phyloP scores from a whole-genome alignment of 2,888 invertebrate genomes.

The Brenthis daphne region DNA sequence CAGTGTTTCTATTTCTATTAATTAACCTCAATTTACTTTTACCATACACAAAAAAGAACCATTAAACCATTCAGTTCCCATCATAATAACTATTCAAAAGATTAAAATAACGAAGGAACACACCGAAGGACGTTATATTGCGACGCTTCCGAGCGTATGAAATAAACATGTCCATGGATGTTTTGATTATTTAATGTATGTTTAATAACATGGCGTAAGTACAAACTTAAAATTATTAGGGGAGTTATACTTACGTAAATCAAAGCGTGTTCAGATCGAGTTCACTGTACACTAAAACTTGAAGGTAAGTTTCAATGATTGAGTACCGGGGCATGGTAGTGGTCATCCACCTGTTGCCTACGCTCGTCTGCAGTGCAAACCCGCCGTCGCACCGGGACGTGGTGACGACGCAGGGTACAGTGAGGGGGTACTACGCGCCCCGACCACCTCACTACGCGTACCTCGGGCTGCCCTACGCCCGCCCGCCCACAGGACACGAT shows the following conservation, averaged over 20 bases:
- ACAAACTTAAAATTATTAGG: not conserved
- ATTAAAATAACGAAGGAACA: too few relatives aligned
- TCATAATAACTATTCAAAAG: too few relatives aligned
- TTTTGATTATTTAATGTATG: slow-evolving; percentile 1
- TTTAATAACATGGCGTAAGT: not conserved
- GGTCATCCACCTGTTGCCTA: slow-evolving; percentile 32
- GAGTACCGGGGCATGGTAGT: not conserved
- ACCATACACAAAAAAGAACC: too few relatives aligned
- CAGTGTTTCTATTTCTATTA: too few relatives aligned
- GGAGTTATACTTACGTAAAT: not conserved
- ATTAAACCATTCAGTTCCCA: too few relatives aligned
- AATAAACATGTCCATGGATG: slow-evolving; percentile 2
- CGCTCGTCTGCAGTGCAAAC: slow-evolving; percentile 28
- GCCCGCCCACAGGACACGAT: slow-evolving; percentile 52
- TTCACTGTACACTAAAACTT: not conserved
- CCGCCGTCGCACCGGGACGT: slow-evolving; percentile 54
- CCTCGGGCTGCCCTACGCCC: slow-evolving; percentile 72
- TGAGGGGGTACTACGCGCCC: slow-evolving; percentile 62
- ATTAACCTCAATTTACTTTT: too few relatives aligned
- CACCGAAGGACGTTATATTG: not conserved
- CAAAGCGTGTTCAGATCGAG: not conserved
- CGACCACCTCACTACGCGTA: slow-evolving; percentile 63
- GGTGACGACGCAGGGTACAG: slow-evolving; percentile 59
- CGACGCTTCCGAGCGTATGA: slow-evolving; percentile 2
- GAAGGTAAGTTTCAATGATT: not conserved